Percentiles rank a stretch among this genome's conserved stretches.
Evolutionary conservation across 2,888 invertebrate species (phyloP).

Genomic region (Eudiplozoon nipponicum): DNA sequence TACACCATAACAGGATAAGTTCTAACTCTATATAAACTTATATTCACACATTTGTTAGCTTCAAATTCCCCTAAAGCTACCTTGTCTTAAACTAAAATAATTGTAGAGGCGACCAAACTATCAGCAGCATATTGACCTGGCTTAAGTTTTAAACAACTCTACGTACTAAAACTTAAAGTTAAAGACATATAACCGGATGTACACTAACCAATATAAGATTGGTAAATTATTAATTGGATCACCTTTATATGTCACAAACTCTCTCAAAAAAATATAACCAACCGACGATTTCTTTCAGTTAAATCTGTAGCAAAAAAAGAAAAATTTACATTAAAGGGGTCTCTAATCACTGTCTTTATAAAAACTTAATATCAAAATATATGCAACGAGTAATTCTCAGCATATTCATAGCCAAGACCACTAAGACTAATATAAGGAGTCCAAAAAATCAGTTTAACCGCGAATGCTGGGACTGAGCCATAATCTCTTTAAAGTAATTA

Average conservation of each 20-base stretch:
- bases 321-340: no score
- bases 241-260: neutral
- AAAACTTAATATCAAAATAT: neutral
- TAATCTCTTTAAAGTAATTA: neutral
- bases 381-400: no score
- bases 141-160: neutral
- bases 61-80: neutral
- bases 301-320: no score
- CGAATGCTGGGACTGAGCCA: neutral
- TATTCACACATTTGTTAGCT: conserved; percentile 21
- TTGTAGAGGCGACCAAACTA: neutral
- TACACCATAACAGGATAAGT: no score
- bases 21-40: no score
- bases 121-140: neutral
- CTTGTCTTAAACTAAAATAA: neutral
- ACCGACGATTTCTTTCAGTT: neutral
- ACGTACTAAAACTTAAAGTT: neutral
- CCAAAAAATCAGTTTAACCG: neutral
- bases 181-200: neutral
- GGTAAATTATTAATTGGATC: neutral
- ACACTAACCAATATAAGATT: neutral
- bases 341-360: no score
- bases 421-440: neutral
- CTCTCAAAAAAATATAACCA: neutral
- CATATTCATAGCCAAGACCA: no score